Conservation (phyloP, 1,140 invertebrate genomes). For the Helicorthomorpha holstii region DNA sequence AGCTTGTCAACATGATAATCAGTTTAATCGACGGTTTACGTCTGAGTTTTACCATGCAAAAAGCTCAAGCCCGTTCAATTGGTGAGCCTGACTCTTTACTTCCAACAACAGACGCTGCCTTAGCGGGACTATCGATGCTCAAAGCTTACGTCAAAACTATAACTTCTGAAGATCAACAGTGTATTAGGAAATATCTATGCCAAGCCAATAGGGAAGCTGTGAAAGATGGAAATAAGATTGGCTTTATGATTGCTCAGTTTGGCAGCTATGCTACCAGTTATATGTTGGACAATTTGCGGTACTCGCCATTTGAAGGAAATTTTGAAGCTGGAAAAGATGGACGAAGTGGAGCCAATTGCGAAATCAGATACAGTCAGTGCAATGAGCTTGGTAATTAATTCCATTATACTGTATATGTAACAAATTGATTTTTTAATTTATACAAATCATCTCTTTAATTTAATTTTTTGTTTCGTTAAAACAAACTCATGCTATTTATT, state of each 20-base stretch:
- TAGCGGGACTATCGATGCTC: constrained; percentile 16
- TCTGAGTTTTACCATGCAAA: not conserved
- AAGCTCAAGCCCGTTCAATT: constrained; percentile 46
- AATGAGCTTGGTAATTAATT: no score
- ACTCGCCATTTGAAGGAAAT: constrained; percentile 53
- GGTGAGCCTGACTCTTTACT: constrained; percentile 66
- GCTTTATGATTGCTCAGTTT: constrained; percentile 17
- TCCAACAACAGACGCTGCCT: constrained; percentile 31
- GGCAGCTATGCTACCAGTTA: constrained; percentile 67
- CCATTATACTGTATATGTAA: no score
- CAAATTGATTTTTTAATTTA: no score
- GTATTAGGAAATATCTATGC: constrained; percentile 17
- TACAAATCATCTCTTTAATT: no score
- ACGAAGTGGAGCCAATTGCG: constrained; percentile 63
- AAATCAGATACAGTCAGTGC: constrained; percentile 60
- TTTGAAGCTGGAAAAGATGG: constrained; percentile 67
- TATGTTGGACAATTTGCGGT: constrained; percentile 49
- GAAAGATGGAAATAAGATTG: constrained; percentile 16
- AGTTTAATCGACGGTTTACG: constrained; percentile 3
- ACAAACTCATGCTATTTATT: no score
- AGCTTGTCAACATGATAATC: constrained; percentile 4
- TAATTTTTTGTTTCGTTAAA: no score
- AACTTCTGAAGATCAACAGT: constrained; percentile 15
- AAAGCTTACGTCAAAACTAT: constrained; percentile 17
- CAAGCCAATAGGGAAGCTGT: constrained; percentile 18